Base-by-base conservation (phyloP, 2,113 vertebrate genomes). In the Nicator chloris region DNA sequence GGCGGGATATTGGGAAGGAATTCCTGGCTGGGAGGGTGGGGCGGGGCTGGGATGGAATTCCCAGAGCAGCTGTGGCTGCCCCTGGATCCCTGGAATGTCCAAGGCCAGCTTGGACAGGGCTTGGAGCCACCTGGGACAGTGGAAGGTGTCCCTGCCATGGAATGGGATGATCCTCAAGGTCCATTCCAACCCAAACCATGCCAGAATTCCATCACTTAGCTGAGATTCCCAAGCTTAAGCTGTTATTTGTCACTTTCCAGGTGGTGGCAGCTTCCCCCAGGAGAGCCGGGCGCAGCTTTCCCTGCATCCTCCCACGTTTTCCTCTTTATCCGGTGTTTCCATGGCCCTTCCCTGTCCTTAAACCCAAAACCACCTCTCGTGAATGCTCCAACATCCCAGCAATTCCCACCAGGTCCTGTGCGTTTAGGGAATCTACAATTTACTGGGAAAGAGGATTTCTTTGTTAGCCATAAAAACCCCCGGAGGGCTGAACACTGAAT, bases 291-390 rank as follows among this genome's bases (percentile, higher is more conserved):
- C 4, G 11, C 21, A 16, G 20, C 16, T 65, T 18, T 30, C 60
- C 45, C 24, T 2, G 10, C 45, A 49, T 22, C 49, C 27, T 35
- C 15, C 35, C 3, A 0, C 1, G 2, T 37, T 51, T 56, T 13
- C 50, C 53, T 23, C 9, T 4, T 37, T 31, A 11, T 47, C 66
- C 9, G 0, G 10, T 31, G 26, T 30, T 42, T 35, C 30, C 30
- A 0, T 4, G 22, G 28, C n/a, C 11, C 10, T 20, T 49, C 44
- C 15, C 31, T 13, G 6, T 17, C 8, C 16, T 13, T 8, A 27
- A 69, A 28, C 40, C 13, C 1, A 69, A 73, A 37, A 21, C 37
- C 1, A 1, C 11, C 13, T 56, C 61, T 8, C 11, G 14, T 5
- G 7, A 44, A 10, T 10, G 5, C 19, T 7, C 17, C 3, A 10